phyloP scores from a whole-genome alignment of 2,797 vertebrate genomes.

The Mycteria americana region DNA sequence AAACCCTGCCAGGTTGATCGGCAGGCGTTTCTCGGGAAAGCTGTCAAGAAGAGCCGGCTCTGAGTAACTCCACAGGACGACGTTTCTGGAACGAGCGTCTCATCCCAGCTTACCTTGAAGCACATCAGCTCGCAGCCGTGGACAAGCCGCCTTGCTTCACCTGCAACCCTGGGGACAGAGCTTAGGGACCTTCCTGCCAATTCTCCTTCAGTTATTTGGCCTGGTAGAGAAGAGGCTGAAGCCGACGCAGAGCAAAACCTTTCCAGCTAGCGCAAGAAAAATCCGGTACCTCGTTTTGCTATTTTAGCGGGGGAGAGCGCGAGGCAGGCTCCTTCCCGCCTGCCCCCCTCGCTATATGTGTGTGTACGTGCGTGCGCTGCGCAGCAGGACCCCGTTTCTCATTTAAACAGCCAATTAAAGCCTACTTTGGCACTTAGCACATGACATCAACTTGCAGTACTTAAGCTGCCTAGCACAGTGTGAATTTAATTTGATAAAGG shows the following conservation, averaged over 20 bases:
- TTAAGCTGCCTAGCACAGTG: slow-evolving; percentile 73
- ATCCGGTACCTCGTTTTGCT: background rate
- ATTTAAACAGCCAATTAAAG: slow-evolving; percentile 78
- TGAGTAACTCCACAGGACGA: accelerated
- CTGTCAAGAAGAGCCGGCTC: background rate
- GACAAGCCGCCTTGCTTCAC: background rate
- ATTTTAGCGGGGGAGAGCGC: background rate
- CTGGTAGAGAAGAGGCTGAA: background rate
- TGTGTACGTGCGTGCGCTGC: background rate
- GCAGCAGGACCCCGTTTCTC: slow-evolving; percentile 64
- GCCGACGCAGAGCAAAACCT: background rate
- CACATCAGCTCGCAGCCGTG: accelerated
- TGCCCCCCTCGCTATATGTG: background rate
- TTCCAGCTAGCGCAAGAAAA: background rate
- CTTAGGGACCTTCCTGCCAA: background rate
- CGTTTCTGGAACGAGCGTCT: background rate
- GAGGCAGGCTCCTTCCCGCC: background rate
- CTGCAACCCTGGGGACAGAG: background rate
- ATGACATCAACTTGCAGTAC: slow-evolving; percentile 57
- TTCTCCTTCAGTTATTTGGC: background rate
- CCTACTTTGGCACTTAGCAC: slow-evolving; percentile 71
- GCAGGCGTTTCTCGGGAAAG: background rate
- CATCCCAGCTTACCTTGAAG: background rate
- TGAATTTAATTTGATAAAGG: slow-evolving; percentile 78
- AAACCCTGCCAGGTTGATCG: slow-evolving; percentile 4